Base-by-base conservation (phyloP, 2,113 vertebrate species). In the Cacatua alba region DNA sequence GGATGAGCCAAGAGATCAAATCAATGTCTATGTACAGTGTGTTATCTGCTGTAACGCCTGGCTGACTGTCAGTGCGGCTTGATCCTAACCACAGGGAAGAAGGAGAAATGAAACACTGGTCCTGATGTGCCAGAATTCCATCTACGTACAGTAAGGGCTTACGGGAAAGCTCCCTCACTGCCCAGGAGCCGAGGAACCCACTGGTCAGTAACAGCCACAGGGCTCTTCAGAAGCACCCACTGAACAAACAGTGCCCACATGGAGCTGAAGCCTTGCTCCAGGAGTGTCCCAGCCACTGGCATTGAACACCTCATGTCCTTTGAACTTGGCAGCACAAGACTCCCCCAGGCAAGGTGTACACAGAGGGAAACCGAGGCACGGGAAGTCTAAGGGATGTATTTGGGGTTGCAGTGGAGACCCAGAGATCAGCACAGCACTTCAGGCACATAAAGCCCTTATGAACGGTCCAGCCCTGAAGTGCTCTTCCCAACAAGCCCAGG, bases 261-360 rank as follows among this genome's bases (percentile, higher is more conserved):
- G 11, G 5, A 52, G n/a, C 69, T n/a, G 43, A n/a, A 82, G 35
- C 14, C 60, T 43, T 26, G 64, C 43, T 62, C 26, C 31, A 35
- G 31, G 28, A 39, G 17, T 4, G 23, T 41, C 75, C 65, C 0
- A 0, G 53, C 31, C 44, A 33, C 31, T 0, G 0, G 15, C 44
- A 25, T 2, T 2, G 1, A 14, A 12, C 20, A 25, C 26, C 25
- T 76, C 48, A 7, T 0, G 0, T 11, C 21, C 62, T n/a, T 72
- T 31, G 17, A 79, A 35, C 23, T 11, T 4, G 9, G 20, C 33
- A 78, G 17, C 39, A 69, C 51, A 13, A 14, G 28, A 16, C 21
- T 59, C 31, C 31, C 46, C 16, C n/a, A 4, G 46, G 20, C 11
- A 33, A 65, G 20, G 39, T 26, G 74, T 68, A 18, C 71, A 53